Evolutionary conservation across 2,888 invertebrate species (phyloP), one percentile per base, ranked within the genome.

Genomic region (Lysandra bellargus): DNA sequence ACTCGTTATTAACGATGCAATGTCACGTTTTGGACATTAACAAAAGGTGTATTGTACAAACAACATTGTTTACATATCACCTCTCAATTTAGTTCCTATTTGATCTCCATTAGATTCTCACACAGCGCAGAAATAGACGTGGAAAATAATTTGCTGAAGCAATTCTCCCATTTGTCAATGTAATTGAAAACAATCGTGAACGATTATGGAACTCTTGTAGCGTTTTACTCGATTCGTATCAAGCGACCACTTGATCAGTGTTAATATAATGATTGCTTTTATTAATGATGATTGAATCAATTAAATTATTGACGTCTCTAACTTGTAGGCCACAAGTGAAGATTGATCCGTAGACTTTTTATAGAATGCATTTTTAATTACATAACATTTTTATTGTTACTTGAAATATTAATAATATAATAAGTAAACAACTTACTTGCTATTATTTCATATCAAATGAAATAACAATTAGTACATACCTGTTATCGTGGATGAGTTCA

Each of bases 241-340:
- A 17, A 37, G 6, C 69, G 33, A 69, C 4, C 69, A 69, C 33
- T 69, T 37, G 17, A 69, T 1, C 12, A 37, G 33, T 69, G 33
- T 69, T 69, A 30, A 37, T 33, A 5, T 12, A 14, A 69, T 69
- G 17, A 69, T 69, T 33, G 69, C 17, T 69, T 33, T 69, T 69
- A 69, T 69, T 33, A 69, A 33, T 69, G 69, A 14, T 69, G 33
- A 69, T 69, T 69, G 69, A 69, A 37, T 17, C 33, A 69, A 33
- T 69, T 37, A 69, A 33, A 33, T 69, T 14, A 69, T 69, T 69
- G 33, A 69, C 69, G 17, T 4, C 14, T 69, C 5, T 33, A 57
- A 4, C 17, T 17, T 57, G 57, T 57, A 57, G 4, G 57, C 57
- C 17, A 14, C 12, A 69, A 33, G 4, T 69, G 12, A 9, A 69